Conservation (phyloP, 2,888 invertebrate genomes). For the Aleiodes leptofemur region DNA sequence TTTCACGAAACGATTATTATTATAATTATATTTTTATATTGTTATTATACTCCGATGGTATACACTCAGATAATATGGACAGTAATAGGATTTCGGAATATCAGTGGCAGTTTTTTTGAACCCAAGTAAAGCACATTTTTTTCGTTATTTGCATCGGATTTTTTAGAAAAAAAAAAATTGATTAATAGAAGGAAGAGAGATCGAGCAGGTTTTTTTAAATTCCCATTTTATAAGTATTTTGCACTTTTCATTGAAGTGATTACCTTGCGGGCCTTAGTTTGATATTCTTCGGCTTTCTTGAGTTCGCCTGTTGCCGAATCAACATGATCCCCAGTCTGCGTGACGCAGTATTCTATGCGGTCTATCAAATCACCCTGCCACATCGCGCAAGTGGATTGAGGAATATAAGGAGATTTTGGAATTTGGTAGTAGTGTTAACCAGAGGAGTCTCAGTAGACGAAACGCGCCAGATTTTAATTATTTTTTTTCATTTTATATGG, state of each 20-base stretch:
- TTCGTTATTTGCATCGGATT: too few species aligned
- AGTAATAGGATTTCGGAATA: too few species aligned
- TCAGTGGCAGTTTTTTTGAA: too few species aligned
- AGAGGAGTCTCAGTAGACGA: conserved; percentile 60
- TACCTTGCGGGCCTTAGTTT: conserved; percentile 94
- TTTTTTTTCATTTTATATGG: conserved; percentile 28
- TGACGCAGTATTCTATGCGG: conserved; percentile 95
- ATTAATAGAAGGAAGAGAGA: too few species aligned
- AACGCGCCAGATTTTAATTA: conserved; percentile 30
- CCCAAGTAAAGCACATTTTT: too few species aligned
- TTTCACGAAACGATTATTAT: conserved; percentile 9
- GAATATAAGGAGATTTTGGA: conserved; percentile 42
- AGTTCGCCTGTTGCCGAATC: conserved; percentile 88
- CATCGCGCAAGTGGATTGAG: conserved; percentile 55
- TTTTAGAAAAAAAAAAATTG: too few species aligned
- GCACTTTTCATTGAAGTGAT: conserved; percentile 56
- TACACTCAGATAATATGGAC: too few species aligned
- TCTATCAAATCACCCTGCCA: conserved; percentile 94
- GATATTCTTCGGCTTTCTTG: conserved; percentile 87
- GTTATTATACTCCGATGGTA: conserved; percentile 17
- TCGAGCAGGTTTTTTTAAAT: too few species aligned
- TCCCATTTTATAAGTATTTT: conserved; percentile 9
- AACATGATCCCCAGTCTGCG: conserved; percentile 90
- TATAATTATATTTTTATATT: neutral
- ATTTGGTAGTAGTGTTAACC: conserved; percentile 18